Evolutionary conservation across 2,888 invertebrate genomes (phyloP).

Genomic region (Steinernema scapterisci): DNA sequence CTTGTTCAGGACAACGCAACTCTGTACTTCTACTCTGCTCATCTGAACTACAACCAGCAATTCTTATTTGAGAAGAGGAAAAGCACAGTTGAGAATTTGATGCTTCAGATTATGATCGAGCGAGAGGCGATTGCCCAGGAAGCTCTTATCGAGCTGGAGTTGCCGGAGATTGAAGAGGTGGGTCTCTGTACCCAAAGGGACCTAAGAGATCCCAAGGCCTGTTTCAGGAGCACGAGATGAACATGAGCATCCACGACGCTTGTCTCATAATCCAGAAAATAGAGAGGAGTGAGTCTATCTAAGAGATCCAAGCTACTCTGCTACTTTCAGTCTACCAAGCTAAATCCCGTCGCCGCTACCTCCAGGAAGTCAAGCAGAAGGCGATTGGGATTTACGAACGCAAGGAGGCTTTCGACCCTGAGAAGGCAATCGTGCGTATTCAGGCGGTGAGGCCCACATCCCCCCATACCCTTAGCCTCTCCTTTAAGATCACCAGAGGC

Average conservation of each 20-base stretch:
- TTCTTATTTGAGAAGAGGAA: conserved; percentile 4
- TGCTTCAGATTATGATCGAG: conserved; percentile 17
- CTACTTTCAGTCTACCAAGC: conserved; percentile 57
- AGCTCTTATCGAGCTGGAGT: conserved; percentile 1
- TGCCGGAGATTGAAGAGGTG: conserved; percentile 14
- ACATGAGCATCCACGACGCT: conserved; percentile 54
- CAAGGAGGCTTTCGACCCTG: conserved; percentile 50
- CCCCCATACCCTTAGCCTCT: not conserved
- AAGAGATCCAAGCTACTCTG: conserved; percentile 46
- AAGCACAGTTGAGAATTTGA: not conserved
- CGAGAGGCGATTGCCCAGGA: not conserved
- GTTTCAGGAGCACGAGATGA: not conserved
- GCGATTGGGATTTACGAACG: conserved; percentile 53
- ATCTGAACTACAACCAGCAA: conserved; percentile 4
- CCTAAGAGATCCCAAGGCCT: not conserved
- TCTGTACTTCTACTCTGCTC: not conserved
- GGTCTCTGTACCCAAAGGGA: not conserved
- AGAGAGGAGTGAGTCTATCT: conserved; percentile 53
- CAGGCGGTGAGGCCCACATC: conserved; percentile 48
- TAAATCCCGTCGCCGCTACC: conserved; percentile 52
- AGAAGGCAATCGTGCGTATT: conserved; percentile 54
- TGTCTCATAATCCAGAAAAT: conserved; percentile 54
- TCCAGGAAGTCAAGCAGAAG: conserved; percentile 55
- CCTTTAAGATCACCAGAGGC: conserved; percentile 54
- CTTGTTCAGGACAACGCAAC: not conserved